Evolutionary conservation across 2,888 invertebrate species (phyloP).

Genomic region (Xestoiulus laeticollis): DNA sequence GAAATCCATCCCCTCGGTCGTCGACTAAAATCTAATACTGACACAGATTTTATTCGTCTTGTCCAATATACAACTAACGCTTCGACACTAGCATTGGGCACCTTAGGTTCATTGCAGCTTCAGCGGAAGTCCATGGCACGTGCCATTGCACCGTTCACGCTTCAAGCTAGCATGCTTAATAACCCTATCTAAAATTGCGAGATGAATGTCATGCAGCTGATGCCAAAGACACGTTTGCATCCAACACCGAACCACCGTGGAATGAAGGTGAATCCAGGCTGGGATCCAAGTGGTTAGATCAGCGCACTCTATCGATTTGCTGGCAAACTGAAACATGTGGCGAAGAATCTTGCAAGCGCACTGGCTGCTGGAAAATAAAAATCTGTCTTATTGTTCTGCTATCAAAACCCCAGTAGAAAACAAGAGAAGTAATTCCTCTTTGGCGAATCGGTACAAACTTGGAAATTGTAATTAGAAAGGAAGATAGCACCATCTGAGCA

Average conservation of each 20-base stretch:
- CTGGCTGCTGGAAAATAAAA: background rate
- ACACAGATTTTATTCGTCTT: background rate
- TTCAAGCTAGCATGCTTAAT: background rate
- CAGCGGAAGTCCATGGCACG: conserved; percentile 1
- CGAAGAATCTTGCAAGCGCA: background rate
- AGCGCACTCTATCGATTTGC: conserved; percentile 37
- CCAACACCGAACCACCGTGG: background rate
- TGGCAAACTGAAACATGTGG: conserved; percentile 19
- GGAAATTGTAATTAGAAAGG: background rate
- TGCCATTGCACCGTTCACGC: background rate
- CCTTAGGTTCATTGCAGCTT: background rate
- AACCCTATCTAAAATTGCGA: background rate
- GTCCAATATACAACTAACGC: background rate
- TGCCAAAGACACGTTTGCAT: conserved; percentile 1
- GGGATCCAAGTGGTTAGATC: background rate
- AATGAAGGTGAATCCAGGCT: conserved; percentile 23
- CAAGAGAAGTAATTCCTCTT: background rate
- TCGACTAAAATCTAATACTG: background rate
- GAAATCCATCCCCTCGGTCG: background rate
- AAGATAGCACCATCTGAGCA: background rate
- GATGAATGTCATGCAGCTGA: background rate
- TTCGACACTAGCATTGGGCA: background rate
- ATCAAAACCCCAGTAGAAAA: background rate
- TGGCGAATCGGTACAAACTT: background rate
- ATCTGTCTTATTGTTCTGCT: background rate